Evolutionary conservation across 92 coral and sea anemone species (phyloP), one percentile per base, ranked within the genome.

Genomic region (Virgularia gustaviana): DNA sequence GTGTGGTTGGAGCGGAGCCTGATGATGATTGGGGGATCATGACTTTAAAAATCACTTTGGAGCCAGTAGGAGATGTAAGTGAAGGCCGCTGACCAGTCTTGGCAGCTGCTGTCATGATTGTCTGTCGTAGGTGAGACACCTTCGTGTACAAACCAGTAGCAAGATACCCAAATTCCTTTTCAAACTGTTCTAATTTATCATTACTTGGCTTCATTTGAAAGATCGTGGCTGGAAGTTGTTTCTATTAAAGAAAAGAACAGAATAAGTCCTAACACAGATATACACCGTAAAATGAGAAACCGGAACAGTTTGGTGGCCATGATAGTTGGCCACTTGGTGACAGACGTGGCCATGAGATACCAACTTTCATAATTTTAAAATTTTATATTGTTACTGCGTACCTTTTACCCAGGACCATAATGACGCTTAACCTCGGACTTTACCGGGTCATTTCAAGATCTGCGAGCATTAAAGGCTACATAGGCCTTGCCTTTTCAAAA

Each of bases 171-270:
- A 82, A 92, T 11, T 92, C 98, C 13, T 66, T 77, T 57, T 92
- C 98, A 76, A 79, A 92, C 41, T 88, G 85, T 71, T 92, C 98
- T 2, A 78, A 83, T 15, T 76, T 52, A 72, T 92, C 98, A 0
- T 95, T 95, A n/a, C 96, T 87, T 32, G 83, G 86, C 33, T 90
- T 90, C 31, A 83, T 73, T 32, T 95, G 89, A 19, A 88, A 89
- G 30, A 92, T 78, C 0, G 88, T 85, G 10, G 88, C 90, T 10
- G 98, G 98, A 65, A 92, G 83, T 64, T 92, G 98, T 89, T 92
- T 92, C 98, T 92, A 53, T 28, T 41, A 36, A 44, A 32, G 65
- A 64, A 52, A 35, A 6, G 36, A 73, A 27, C 18, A n/a, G n/a
- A n/a, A n/a, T n/a, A n/a, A n/a, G 1, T 15, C n/a, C 23, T 47